Base-by-base conservation (phyloP, 2,797 vertebrate genomes). In the Neosilurus mollespiculum region DNA sequence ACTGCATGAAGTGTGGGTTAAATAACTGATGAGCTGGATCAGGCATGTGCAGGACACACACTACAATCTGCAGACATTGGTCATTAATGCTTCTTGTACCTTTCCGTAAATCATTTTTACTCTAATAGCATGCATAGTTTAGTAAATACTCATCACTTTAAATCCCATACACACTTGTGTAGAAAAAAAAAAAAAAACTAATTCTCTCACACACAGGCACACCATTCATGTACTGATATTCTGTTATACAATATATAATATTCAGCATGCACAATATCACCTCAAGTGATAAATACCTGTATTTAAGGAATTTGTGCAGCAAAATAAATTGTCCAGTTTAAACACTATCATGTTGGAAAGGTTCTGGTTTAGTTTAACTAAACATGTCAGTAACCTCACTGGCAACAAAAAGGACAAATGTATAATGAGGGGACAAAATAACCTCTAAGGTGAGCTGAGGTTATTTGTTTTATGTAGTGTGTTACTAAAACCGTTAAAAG, bases 161-260 rank as follows among this genome's bases (percentile, higher is more conserved):
- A 67, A 83, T 77, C 54, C 24, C 14, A 84, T 66, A 59, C 82
- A 81, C 58, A 61, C 83, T 81, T n/a, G n/a, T n/a, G n/a, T n/a
- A n/a, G n/a, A n/a, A n/a, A n/a, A n/a, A n/a, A n/a, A n/a, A n/a
- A n/a, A n/a, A n/a, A n/a, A n/a, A n/a, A n/a, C n/a, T n/a, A n/a
- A n/a, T n/a, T n/a, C n/a, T 85, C 78, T 22, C 53, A 66, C 72
- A 67, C 2, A n/a, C 81, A 67, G 16, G n/a, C 22, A 8, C 34
- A 62, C 11, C 20, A 37, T 1, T 12, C 11, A 61, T 62, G 75
- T 49, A 58, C 56, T 62, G 14, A 15, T 4, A 3, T 62, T 43
- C 20, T 59, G 56, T 43, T 16, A 62, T 49, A 62, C 22, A 24
- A 78, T 15, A 64, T 64, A 43, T 49, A 37, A 78, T 78, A 65